Percentiles rank a stretch among this genome's conserved stretches.
phyloP scores from a whole-genome alignment of 2,888 invertebrate genomes.

The Leucoma salicis region DNA sequence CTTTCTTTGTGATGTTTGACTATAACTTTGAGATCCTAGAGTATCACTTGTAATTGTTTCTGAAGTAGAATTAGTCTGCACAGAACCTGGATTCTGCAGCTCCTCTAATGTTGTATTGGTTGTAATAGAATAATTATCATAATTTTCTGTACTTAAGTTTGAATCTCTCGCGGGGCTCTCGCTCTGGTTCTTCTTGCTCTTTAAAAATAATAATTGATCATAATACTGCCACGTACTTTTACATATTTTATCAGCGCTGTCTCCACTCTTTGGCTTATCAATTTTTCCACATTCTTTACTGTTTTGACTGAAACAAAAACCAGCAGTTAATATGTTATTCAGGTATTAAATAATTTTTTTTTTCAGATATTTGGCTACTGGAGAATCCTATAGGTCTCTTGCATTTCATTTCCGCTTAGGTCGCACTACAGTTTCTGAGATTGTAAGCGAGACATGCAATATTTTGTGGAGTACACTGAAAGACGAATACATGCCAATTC shows the following conservation, averaged over 20 bases:
- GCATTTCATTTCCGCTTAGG: conserved; percentile 12
- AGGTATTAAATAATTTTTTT: conserved; percentile 1
- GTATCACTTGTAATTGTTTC: conserved; percentile 13
- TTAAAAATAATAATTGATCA: conserved; percentile 24
- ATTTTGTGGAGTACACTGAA: conserved; percentile 11
- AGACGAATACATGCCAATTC: conserved; percentile 11
- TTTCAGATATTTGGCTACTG: conserved; percentile 14
- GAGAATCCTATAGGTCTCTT: conserved; percentile 11
- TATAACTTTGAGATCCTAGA: no score
- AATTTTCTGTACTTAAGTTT: conserved; percentile 16
- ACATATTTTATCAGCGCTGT: conserved; percentile 17
- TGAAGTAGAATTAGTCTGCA: conserved; percentile 5
- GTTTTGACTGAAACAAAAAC: conserved; percentile 16
- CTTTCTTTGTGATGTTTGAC: no score
- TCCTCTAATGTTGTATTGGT: conserved; percentile 13
- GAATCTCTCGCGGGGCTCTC: conserved; percentile 10
- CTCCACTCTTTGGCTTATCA: conserved; percentile 13
- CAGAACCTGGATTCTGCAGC: conserved; percentile 11
- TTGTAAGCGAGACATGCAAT: no score
- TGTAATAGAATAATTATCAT: conserved; percentile 16
- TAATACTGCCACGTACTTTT: conserved; percentile 28
- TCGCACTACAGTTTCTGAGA: no score
- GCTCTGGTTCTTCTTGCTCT: conserved; percentile 10
- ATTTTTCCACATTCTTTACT: conserved; percentile 25
- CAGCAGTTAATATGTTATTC: conserved; percentile 4